Evolutionary conservation across 1,140 invertebrate species (phyloP).

Genomic region (Heterodera schachtii): DNA sequence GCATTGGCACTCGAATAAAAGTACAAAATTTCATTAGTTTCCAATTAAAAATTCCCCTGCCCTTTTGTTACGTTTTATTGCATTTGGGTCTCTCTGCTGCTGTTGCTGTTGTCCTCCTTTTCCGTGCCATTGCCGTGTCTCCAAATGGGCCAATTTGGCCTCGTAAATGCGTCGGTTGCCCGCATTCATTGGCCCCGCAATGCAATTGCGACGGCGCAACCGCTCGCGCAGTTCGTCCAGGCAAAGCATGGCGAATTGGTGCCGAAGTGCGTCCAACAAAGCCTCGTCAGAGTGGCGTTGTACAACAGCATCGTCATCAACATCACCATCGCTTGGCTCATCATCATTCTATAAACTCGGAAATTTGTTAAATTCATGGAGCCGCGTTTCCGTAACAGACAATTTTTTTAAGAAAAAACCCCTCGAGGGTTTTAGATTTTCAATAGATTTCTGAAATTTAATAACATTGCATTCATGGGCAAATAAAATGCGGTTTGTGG

Average conservation of each 20-base stretch:
- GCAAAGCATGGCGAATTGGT: not conserved
- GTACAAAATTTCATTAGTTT: no score
- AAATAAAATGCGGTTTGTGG: no score
- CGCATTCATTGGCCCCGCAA: not conserved
- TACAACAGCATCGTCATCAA: not conserved
- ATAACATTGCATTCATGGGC: no score
- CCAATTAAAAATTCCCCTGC: no score
- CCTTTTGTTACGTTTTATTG: not conserved
- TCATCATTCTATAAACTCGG: no score
- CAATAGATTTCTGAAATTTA: no score
- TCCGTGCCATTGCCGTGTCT: not conserved
- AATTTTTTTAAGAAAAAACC: no score
- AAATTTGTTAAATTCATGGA: no score
- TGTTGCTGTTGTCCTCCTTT: not conserved
- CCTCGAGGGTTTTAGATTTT: no score
- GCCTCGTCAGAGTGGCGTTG: no score
- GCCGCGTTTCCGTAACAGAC: no score
- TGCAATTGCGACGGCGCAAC: not conserved
- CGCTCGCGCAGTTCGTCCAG: slow-evolving; percentile 4
- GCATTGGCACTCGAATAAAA: no score
- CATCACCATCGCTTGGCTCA: not conserved
- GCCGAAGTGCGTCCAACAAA: not conserved
- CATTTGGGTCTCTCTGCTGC: not conserved
- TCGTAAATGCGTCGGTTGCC: slow-evolving; percentile 4
- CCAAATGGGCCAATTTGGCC: not conserved